These are phyloP conservation scores for Fringilla coelebs DNA, from an alignment of 2,797 vertebrate genomes.

Conservation along the genomic window DNA sequence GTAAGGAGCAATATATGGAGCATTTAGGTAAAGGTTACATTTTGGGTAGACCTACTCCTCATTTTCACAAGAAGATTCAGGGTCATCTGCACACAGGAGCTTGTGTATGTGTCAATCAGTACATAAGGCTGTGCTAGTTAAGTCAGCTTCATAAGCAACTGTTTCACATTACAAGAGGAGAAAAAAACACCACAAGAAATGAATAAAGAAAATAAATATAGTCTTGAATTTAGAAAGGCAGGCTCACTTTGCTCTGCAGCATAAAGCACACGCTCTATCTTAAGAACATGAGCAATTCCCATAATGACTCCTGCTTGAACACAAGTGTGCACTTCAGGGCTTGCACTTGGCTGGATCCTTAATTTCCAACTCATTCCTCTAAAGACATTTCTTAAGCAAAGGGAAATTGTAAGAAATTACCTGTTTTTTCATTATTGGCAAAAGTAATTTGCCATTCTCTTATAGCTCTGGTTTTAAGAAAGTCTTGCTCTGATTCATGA, in stretches of 20 bases:
- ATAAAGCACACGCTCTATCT: neutral
- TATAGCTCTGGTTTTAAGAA: neutral
- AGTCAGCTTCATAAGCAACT: neutral
- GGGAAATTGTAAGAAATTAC: neutral
- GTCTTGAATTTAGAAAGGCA: neutral
- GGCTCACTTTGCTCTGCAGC: neutral
- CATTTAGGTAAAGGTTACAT: neutral
- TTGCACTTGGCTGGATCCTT: neutral
- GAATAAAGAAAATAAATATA: neutral
- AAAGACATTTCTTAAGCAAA: neutral
- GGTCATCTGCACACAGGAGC: neutral
- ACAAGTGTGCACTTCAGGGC: neutral
- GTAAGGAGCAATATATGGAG: neutral
- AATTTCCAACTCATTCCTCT: neutral
- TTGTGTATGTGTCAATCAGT: neutral
- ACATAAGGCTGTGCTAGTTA: neutral
- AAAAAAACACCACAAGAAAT: neutral
- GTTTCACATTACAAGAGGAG: neutral
- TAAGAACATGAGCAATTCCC: neutral
- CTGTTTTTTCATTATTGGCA: neutral
- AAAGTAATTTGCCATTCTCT: neutral
- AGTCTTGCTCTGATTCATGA: neutral
- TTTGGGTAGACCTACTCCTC: neutral
- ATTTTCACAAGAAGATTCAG: neutral
- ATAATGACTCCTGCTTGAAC: neutral